Base-by-base conservation (phyloP, 2,888 invertebrate species). In the Eupithecia subumbrata region DNA sequence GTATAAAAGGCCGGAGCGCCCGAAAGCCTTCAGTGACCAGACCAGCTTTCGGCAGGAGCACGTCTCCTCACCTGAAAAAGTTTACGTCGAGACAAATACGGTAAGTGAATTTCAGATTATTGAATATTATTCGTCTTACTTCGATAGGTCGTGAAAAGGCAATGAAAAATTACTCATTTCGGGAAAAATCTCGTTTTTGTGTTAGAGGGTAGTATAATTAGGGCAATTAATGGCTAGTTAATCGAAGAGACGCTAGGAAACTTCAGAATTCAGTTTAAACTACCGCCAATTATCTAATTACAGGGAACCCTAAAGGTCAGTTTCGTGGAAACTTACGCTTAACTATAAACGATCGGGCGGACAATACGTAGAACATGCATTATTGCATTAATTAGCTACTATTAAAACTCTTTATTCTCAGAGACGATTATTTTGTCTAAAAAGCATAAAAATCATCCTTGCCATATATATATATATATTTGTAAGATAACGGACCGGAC, bases 1-100 rank as follows among this genome's bases (percentile, higher is more conserved):
- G 81, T 94, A 93, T 94, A 94, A 87, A 94, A 94, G 88, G 83
- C 84, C 79, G 78, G 79, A 77, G 78, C 74, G 80, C 82, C 82
- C 60, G 86, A 79, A 84, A 69, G 79, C 75, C 75, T 77, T 69
- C 89, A 89, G 89, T 89, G 76, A 83, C 81, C 84, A 83, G 79
- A 82, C 76, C 80, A 82, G 79, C 79, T 77, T 81, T 76, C 83
- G 76, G 83, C 78, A 37, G 77, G 72, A 77, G 73, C 80, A 79
- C 87, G 84, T 83, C 77, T 76, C 82, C 40, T 63, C 74, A 68
- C 72, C 76, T 76, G 64, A 68, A 82, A 90, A 94, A 94, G 88
- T 94, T 94, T 92, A 87, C 91, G 85, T 81, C 89, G 88, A 90
- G 82, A 86, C 75, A 74, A 48, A 80, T 84, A 91, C 88, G 93